phyloP scores from a whole-genome alignment of 2,888 invertebrate genomes.

The Melitaea athalia region DNA sequence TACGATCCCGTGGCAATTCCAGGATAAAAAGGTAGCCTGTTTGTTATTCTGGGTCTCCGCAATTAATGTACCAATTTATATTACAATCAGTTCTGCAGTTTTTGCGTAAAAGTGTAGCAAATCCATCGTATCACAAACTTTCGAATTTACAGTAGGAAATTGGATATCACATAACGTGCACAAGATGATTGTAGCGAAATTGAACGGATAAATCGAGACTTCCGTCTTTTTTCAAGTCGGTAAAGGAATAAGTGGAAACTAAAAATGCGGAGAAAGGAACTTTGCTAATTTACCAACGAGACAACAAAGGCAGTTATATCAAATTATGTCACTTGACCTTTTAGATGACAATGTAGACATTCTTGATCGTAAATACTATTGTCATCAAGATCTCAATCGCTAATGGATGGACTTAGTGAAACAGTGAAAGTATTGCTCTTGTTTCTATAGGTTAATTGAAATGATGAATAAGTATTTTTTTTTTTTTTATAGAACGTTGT shows the following conservation, averaged over 20 bases:
- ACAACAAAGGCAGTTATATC: constrained; percentile 45
- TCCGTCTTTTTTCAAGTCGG: too few relatives aligned
- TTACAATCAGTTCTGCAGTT: too few relatives aligned
- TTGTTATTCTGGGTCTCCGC: too few relatives aligned
- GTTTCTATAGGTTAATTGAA: constrained; percentile 11
- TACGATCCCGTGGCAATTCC: too few relatives aligned
- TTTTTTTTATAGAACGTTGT: background rate
- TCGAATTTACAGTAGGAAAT: too few relatives aligned
- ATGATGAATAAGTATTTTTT: background rate
- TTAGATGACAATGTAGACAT: constrained; percentile 28
- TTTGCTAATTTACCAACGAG: constrained; percentile 43
- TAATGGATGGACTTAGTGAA: constrained; percentile 30
- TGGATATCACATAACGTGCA: too few relatives aligned
- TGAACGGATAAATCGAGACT: too few relatives aligned
- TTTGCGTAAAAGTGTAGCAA: too few relatives aligned
- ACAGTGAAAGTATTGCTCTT: constrained; percentile 17
- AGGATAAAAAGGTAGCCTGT: too few relatives aligned
- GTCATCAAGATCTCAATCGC: constrained; percentile 35
- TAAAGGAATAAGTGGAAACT: background rate
- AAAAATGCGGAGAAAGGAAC: constrained; percentile 25
- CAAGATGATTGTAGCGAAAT: too few relatives aligned
- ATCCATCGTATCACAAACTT: too few relatives aligned
- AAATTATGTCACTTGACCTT: constrained; percentile 33
- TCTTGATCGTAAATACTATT: constrained; percentile 34
- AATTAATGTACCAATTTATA: too few relatives aligned